Percentiles rank a stretch among this genome's conserved stretches.
Conservation (phyloP, 2,888 invertebrate species). For the Mythimna lalbum region DNA sequence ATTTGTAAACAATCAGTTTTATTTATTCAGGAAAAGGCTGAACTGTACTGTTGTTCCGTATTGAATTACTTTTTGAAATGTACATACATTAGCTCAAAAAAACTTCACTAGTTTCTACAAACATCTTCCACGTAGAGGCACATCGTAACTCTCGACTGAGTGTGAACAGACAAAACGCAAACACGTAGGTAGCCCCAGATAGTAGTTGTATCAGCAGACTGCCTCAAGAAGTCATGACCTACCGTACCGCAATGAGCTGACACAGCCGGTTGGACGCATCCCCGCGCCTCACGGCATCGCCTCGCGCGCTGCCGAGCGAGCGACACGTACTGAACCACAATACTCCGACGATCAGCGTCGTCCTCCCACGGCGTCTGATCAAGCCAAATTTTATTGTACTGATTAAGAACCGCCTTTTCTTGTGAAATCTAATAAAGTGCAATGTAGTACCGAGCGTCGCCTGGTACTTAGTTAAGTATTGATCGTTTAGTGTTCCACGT, state of each 20-base stretch:
- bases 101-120: constrained; percentile 66
- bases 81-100: constrained; percentile 77
- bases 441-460: constrained; percentile 83
- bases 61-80: constrained; percentile 79
- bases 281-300: constrained; percentile 72
- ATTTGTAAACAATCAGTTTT: constrained; percentile 71
- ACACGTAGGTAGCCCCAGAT: constrained; percentile 68
- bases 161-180: constrained; percentile 59
- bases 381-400: constrained; percentile 89
- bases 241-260: constrained; percentile 63
- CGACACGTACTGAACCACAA: constrained; percentile 76
- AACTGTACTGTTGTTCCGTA: constrained; percentile 78
- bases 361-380: constrained; percentile 81
- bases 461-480: constrained; percentile 87
- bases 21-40: constrained; percentile 80
- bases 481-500: constrained; percentile 85
- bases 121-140: constrained; percentile 70
- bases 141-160: constrained; percentile 59
- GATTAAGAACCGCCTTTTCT: constrained; percentile 87
- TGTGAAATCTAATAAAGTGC: constrained; percentile 83
- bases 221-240: constrained; percentile 68
- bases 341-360: constrained; percentile 86
- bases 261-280: constrained; percentile 58
- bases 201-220: constrained; percentile 76
- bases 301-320: constrained; percentile 74